Evolutionary conservation across 2,113 vertebrate species (phyloP).

Genomic region (Galemys pyrenaicus): DNA sequence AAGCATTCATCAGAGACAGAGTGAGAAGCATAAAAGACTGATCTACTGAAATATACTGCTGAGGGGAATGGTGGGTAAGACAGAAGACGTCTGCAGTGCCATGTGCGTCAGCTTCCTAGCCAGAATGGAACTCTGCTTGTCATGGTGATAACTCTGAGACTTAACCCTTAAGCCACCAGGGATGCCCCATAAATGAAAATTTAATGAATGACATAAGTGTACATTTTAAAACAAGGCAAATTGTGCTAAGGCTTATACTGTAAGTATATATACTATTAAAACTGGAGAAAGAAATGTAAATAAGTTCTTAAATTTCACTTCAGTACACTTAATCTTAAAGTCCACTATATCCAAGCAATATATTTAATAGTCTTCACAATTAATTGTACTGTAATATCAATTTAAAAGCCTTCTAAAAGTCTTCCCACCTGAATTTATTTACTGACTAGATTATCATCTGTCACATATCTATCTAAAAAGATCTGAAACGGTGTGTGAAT

Average conservation of each 20-base stretch:
- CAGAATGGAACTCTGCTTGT: too few relatives aligned
- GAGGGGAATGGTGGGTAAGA: too few relatives aligned
- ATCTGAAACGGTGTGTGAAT: not conserved
- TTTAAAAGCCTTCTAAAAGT: slow-evolving; percentile 25
- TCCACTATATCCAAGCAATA: not conserved
- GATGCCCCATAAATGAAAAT: too few relatives aligned
- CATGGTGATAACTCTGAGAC: too few relatives aligned
- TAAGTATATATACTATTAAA: not conserved
- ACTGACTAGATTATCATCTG: not conserved
- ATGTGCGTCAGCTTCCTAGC: too few relatives aligned
- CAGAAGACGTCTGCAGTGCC: too few relatives aligned
- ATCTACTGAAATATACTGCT: too few relatives aligned
- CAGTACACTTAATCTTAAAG: not conserved
- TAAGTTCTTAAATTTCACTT: not conserved
- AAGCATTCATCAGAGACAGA: too few relatives aligned
- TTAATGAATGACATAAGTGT: not conserved
- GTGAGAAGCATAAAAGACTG: too few relatives aligned
- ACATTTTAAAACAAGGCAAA: not conserved
- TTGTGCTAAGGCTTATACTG: not conserved
- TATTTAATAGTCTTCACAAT: not conserved
- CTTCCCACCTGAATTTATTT: not conserved
- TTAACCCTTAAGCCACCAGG: too few relatives aligned
- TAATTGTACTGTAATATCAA: not conserved
- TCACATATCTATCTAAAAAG: not conserved
- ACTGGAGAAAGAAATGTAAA: not conserved